Evolutionary conservation across 2,888 invertebrate genomes (phyloP), one percentile per base, ranked within the genome.

Genomic region (Tenthredo scrophulariae): DNA sequence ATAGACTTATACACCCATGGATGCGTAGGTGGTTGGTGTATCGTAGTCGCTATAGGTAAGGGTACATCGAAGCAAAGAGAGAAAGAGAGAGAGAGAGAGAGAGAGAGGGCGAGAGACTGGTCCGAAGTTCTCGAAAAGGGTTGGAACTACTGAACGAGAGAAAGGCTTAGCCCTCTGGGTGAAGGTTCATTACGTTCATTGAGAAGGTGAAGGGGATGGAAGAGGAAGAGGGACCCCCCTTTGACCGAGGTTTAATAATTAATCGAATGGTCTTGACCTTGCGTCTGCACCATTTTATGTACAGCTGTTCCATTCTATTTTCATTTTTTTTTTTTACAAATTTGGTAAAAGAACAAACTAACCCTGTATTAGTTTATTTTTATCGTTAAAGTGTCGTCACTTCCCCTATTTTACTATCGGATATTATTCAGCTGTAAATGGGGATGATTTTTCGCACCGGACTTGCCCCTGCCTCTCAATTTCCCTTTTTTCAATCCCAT

Each of bases 11-110:
- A 46, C 15, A 46, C 15, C 46, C 46, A 13, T 62, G 62, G 3
- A 62, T 62, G 54, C 54, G 26, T 62, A 62, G 62, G 26, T 62
- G 26, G 26, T 26, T 7, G 22, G 62, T 86, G 87, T 86, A 37
- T 18, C 33, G 37, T 9, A 70, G n/a, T 33, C 13, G 9, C 37
- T 37, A 6, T n/a, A 10, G 15, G 33, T 70, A 70, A n/a, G 83
- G 54, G 18, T 7, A 75, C 7, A 29, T 72, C 74, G 37, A 62
- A 29, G 84, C 26, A 43, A 37, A 79, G 50, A 26, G 62, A 58
- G 80, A 72, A 22, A n/a, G 72, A 40, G 72, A 18, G n/a, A 40
- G 40, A 37, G 37, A 74, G n/a, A 22, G 43, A 40, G 74, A 74
- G 43, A 22, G 22, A 37, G 37, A 37, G 7, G 37, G 26, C 40